These are phyloP conservation scores for Arctopsyche grandis DNA, from an alignment of 1,140 invertebrate genomes.

Conservation along the genomic window DNA sequence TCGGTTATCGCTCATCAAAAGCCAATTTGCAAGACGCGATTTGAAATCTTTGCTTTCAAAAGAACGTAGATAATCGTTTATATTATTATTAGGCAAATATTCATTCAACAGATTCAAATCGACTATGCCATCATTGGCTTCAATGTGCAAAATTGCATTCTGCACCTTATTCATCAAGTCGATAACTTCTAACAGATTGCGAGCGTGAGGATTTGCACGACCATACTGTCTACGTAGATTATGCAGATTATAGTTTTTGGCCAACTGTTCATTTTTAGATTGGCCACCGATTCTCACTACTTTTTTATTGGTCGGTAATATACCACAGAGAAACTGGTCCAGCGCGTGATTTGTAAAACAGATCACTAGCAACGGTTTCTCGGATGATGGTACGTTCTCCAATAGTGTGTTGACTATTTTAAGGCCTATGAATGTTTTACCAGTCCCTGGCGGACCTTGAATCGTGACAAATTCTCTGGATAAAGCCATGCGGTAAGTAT, in stretches of 20 bases:
- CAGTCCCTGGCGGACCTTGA: slow-evolving; percentile 84
- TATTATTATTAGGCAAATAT: too few species aligned
- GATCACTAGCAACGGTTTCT: slow-evolving; percentile 76
- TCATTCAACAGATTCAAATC: background rate
- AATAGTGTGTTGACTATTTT: slow-evolving; percentile 72
- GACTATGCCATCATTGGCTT: background rate
- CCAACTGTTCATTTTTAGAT: slow-evolving; percentile 68
- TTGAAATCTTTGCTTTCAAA: too few species aligned
- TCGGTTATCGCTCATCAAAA: too few species aligned
- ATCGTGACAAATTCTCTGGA: slow-evolving; percentile 77
- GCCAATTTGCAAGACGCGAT: too few species aligned
- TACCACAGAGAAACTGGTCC: slow-evolving; percentile 88
- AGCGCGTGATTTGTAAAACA: slow-evolving; percentile 90
- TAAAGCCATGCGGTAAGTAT: slow-evolving; percentile 70
- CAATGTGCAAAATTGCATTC: background rate
- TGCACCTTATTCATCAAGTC: background rate
- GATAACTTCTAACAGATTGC: background rate
- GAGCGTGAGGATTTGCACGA: background rate
- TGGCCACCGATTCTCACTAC: slow-evolving; percentile 80
- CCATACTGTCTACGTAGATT: slow-evolving; percentile 35
- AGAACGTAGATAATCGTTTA: too few species aligned
- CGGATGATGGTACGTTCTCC: slow-evolving; percentile 59
- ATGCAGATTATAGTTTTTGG: slow-evolving; percentile 63
- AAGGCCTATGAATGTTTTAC: slow-evolving; percentile 80
- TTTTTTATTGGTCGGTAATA: slow-evolving; percentile 66